Conservation (phyloP, 2,797 vertebrate species). For the Aphelocoma californica region DNA sequence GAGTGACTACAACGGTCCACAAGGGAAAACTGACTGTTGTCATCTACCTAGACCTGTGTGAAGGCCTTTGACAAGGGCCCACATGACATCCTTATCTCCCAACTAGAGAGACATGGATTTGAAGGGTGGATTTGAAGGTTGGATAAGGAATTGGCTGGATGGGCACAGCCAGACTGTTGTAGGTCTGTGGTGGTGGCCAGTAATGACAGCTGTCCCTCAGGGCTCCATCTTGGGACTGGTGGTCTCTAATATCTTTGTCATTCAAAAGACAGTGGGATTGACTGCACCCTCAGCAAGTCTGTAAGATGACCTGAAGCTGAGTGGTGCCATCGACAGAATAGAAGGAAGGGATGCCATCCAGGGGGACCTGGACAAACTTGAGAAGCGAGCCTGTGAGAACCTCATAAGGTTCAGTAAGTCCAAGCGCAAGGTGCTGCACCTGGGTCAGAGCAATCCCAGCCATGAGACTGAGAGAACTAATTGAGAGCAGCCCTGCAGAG, state of each 20-base stretch:
- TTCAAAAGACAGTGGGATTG: neutral
- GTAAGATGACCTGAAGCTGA: neutral
- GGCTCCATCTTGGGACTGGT: neutral
- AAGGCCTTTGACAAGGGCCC: neutral
- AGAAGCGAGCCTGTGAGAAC: neutral
- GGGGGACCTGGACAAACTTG: neutral
- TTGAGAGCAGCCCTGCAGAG: neutral
- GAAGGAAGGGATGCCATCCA: neutral
- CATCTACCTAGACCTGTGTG: neutral
- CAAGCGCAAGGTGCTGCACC: neutral
- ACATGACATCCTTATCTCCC: neutral
- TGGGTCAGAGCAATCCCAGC: neutral
- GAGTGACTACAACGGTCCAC: neutral
- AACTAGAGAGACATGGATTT: neutral
- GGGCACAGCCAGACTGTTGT: neutral
- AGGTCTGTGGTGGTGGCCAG: neutral
- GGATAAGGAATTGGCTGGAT: neutral
- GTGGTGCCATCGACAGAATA: neutral
- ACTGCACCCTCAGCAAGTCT: neutral
- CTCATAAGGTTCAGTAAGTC: neutral
- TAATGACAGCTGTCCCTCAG: neutral
- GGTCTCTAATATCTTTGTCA: neutral
- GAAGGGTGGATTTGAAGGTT: neutral
- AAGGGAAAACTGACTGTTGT: neutral
- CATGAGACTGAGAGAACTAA: neutral